These are phyloP conservation scores for Poecilia latipinna DNA, from an alignment of 2,113 vertebrate species.

Conservation along the genomic window DNA sequence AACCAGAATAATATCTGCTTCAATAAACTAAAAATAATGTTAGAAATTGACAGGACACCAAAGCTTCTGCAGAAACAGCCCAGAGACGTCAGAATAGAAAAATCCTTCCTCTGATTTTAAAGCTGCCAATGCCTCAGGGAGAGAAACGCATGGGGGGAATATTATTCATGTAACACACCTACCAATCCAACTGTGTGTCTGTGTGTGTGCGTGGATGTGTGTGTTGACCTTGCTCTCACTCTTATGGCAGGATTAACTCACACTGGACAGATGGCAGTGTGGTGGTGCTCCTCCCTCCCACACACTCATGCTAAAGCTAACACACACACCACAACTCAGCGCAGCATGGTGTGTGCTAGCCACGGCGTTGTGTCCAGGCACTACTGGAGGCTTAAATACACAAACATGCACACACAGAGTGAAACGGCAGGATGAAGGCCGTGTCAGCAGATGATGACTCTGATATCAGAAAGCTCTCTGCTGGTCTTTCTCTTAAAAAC, in stretches of 20 bases:
- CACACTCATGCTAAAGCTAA: background rate
- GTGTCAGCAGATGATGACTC: conserved; percentile 60
- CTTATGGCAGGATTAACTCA: conserved; percentile 67
- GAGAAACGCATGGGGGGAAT: conserved; percentile 13
- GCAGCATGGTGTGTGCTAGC: conserved; percentile 44
- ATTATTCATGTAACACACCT: conserved; percentile 42
- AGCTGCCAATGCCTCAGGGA: conserved; percentile 20
- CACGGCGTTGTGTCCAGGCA: conserved; percentile 40
- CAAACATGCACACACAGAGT: conserved; percentile 23
- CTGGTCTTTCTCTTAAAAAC: too few relatives aligned
- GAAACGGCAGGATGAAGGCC: conserved; percentile 25
- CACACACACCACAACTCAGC: conserved; percentile 25
- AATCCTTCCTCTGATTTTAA: conserved; percentile 25
- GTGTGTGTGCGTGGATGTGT: background rate
- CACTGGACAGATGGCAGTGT: conserved; percentile 69
- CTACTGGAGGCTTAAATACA: background rate
- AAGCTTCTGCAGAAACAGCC: conserved; percentile 10
- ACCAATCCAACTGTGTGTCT: conserved; percentile 30
- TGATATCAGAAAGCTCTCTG: conserved; percentile 40
- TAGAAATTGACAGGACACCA: too few relatives aligned
- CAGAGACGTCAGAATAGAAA: conserved; percentile 17
- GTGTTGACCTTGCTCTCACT: conserved; percentile 49
- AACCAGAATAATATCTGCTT: too few relatives aligned
- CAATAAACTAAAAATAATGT: too few relatives aligned
- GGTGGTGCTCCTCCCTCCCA: conserved; percentile 45